Base-by-base conservation (phyloP, 1,140 invertebrate genomes). In the Carposina sasakii region DNA sequence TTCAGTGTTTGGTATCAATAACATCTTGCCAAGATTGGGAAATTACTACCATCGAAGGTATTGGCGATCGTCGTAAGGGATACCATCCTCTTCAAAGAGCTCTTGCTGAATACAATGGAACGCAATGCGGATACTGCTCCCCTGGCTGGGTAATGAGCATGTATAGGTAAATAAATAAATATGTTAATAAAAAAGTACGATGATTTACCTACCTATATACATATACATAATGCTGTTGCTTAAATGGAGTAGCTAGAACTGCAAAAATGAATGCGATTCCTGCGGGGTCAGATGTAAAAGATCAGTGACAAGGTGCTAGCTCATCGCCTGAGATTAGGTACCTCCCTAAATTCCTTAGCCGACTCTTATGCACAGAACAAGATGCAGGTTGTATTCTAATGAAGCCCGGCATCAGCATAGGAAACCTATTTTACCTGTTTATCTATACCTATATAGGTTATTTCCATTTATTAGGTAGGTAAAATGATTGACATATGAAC, bases 61-160 rank as follows among this genome's bases (percentile, higher is more conserved):
- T 96, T 23, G 93, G 94, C 8, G 90, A 89, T 67, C 88, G 88
- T 49, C 73, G 82, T 47, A 77, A 74, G 1, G 93, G 93, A 9
- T 95, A 94, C 76, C 91, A 94, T 69, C 86, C 88, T 1, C 81
- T 94, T 36, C 92, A 94, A 81, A 88, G 88, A 42, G 73, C 88
- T 4, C 67, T 95, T 23, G 92, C 92, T 0, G 86, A 89, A 54
- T 89, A 90, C 66, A 91, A 92, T 71, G 93, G 92, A 4, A 90
- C 91, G 0, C 93, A 95, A 76, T 95, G 93, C 65, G 94, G 94
- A 2, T 96, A 89, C 74, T 96, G 94, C 60, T 90, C 90, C 6
- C 90, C 94, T 8, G 94, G 93, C 21, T 94, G 94, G 88, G 88
- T 96, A 9, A 95, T 96, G 93, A 91, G 90, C 59, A 93, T 95